A percentile compares a stretch with the other conserved stretches of the same genome.
Evolutionary conservation across 2,888 invertebrate species (phyloP).

Genomic region (Kuschelorhynchus macadamiae): DNA sequence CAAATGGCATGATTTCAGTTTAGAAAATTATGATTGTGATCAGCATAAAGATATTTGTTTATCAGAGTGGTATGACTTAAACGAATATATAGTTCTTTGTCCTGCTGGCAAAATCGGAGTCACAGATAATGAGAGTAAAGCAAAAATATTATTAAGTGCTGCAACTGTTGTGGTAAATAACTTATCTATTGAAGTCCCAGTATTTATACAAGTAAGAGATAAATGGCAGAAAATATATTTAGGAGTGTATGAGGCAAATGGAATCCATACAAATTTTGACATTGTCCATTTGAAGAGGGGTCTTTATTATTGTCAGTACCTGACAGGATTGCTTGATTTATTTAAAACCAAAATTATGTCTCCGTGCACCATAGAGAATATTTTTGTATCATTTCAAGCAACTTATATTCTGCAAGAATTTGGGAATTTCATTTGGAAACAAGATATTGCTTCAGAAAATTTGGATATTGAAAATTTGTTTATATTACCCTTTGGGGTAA

Average conservation of each 20-base stretch:
- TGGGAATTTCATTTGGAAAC: slow-evolving; percentile 75
- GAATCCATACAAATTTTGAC: slow-evolving; percentile 87
- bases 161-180: slow-evolving; percentile 87
- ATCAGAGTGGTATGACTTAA: slow-evolving; percentile 84
- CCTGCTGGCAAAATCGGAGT: slow-evolving; percentile 74
- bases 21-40: slow-evolving; percentile 58
- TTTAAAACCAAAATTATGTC: slow-evolving; percentile 92
- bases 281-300: slow-evolving; percentile 88
- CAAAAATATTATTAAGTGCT: slow-evolving; percentile 86
- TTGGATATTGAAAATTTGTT: slow-evolving; percentile 71
- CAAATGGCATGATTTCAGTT: slow-evolving; percentile 75
- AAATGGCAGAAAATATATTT: slow-evolving; percentile 85
- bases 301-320: slow-evolving; percentile 85
- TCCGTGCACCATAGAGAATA: slow-evolving; percentile 74
- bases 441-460: slow-evolving; percentile 73
- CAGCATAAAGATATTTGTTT: slow-evolving; percentile 66
- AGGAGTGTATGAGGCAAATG: slow-evolving; percentile 84
- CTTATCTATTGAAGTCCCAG: slow-evolving; percentile 84
- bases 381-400: slow-evolving; percentile 81
- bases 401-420: slow-evolving; percentile 75
- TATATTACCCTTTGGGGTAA: slow-evolving; percentile 87
- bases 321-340: slow-evolving; percentile 86
- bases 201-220: slow-evolving; percentile 89
- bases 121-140: slow-evolving; percentile 76
- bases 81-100: slow-evolving; percentile 85